A percentile compares a stretch with the other conserved stretches of the same genome.
Conservation (phyloP, 1,140 invertebrate species). For the Campoletis sonorensis region DNA sequence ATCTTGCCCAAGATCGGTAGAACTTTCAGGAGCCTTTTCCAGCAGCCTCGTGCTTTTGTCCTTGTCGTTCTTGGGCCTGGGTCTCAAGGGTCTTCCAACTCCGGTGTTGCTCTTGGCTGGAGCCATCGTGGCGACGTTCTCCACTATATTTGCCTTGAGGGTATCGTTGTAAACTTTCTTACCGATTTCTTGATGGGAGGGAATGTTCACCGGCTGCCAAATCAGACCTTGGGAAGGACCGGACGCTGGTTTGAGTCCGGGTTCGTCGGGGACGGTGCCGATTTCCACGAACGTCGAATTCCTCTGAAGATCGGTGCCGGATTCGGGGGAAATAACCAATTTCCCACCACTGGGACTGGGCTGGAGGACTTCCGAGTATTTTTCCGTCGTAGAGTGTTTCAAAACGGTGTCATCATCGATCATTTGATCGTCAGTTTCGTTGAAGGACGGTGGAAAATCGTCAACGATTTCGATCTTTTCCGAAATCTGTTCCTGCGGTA, state of each 20-base stretch:
- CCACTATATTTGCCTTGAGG: conserved; percentile 67
- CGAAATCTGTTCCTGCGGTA: not conserved
- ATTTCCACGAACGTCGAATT: conserved; percentile 71
- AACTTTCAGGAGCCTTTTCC: conserved; percentile 37
- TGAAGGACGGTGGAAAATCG: not conserved
- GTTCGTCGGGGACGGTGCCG: conserved; percentile 66
- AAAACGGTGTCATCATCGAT: conserved; percentile 55
- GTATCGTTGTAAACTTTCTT: conserved; percentile 70
- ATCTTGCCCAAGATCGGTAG: conserved; percentile 48
- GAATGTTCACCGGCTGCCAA: conserved; percentile 37
- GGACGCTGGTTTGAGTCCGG: conserved; percentile 45
- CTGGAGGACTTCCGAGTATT: conserved; percentile 58
- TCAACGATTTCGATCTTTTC: conserved; percentile 2
- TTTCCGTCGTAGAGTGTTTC: conserved; percentile 56
- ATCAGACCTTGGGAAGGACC: not conserved
- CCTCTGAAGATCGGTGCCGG: conserved; percentile 47
- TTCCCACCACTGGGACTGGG: conserved; percentile 57
- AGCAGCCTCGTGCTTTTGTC: conserved; percentile 52
- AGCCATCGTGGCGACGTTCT: conserved; percentile 68
- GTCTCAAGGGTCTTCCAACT: conserved; percentile 67
- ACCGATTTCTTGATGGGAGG: conserved; percentile 33
- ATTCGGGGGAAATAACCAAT: conserved; percentile 36
- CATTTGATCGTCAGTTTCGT: conserved; percentile 42
- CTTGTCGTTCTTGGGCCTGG: conserved; percentile 64
- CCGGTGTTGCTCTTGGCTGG: conserved; percentile 69